phyloP scores from a whole-genome alignment of 2,113 vertebrate species.

The Crotophaga sulcirostris region DNA sequence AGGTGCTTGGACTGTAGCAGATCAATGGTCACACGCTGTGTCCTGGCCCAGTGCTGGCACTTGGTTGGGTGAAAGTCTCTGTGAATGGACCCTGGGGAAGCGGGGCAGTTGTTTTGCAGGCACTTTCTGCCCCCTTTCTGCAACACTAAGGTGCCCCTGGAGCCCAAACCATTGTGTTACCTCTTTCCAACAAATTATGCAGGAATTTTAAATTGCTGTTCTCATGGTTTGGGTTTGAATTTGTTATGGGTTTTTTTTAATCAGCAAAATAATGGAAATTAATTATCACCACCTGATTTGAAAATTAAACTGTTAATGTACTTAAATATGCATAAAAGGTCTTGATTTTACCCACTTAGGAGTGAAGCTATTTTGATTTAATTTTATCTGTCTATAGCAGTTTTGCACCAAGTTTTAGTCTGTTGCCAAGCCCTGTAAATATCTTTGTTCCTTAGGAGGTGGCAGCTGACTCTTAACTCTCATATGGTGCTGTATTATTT shows the following conservation, averaged over 20 bases:
- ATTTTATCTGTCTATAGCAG: background rate
- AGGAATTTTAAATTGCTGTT: background rate
- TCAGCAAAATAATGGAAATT: background rate
- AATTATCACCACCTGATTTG: background rate
- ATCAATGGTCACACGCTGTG: background rate
- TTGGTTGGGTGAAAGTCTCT: background rate
- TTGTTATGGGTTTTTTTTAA: background rate
- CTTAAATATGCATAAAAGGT: background rate
- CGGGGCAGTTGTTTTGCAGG: background rate
- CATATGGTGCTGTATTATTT: background rate
- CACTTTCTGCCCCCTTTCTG: background rate
- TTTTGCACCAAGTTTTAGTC: background rate
- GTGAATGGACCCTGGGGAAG: background rate
- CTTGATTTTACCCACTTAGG: background rate
- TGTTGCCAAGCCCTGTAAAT: background rate
- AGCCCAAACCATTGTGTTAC: background rate
- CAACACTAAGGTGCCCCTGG: background rate
- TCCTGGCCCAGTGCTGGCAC: background rate
- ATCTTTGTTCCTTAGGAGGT: background rate
- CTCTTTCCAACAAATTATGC: background rate
- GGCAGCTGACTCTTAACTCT: background rate
- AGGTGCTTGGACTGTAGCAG: constrained; percentile 1
- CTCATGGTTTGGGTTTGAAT: background rate
- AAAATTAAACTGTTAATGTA: background rate
- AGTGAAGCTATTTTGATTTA: background rate